phyloP scores from a whole-genome alignment of 2,888 invertebrate genomes.

The Argyra leucocephala region DNA sequence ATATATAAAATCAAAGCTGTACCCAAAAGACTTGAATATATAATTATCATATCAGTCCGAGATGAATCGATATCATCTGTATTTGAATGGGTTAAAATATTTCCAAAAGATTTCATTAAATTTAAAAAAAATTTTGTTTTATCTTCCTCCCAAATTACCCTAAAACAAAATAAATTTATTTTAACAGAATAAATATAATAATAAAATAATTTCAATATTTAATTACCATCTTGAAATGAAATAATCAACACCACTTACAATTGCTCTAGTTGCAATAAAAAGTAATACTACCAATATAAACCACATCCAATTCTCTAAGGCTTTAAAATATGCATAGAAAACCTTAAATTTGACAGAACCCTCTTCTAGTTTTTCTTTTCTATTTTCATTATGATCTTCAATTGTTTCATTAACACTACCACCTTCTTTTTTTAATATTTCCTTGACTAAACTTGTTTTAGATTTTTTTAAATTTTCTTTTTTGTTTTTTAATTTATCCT shows the following conservation, averaged over 20 bases:
- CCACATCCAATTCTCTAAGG: conserved; percentile 41
- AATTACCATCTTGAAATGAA: conserved; percentile 58
- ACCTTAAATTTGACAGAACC: conserved; percentile 51
- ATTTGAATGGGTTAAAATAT: not conserved
- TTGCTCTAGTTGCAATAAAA: conserved; percentile 49
- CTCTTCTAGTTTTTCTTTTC: conserved; percentile 48
- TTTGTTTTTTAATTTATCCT: not conserved
- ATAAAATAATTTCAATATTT: not conserved
- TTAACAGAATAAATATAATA: not conserved
- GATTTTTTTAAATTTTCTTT: not conserved
- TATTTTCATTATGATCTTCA: not conserved
- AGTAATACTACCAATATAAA: conserved; percentile 33
- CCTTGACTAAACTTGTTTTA: too few species aligned
- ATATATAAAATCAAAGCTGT: conserved; percentile 43
- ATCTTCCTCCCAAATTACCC: conserved; percentile 26
- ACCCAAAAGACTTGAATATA: conserved; percentile 19
- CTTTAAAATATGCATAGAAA: conserved; percentile 45
- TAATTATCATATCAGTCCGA: conserved; percentile 20
- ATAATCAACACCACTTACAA: conserved; percentile 55
- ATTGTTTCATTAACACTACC: not conserved
- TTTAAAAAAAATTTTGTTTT: not conserved
- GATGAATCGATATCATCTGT: not conserved
- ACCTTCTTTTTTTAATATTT: too few species aligned
- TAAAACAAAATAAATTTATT: conserved; percentile 13
- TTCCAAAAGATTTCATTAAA: not conserved